Evolutionary conservation across 1,140 invertebrate species (phyloP), one percentile per base, ranked within the genome.

Genomic region (Leguminivora glycinivorella): DNA sequence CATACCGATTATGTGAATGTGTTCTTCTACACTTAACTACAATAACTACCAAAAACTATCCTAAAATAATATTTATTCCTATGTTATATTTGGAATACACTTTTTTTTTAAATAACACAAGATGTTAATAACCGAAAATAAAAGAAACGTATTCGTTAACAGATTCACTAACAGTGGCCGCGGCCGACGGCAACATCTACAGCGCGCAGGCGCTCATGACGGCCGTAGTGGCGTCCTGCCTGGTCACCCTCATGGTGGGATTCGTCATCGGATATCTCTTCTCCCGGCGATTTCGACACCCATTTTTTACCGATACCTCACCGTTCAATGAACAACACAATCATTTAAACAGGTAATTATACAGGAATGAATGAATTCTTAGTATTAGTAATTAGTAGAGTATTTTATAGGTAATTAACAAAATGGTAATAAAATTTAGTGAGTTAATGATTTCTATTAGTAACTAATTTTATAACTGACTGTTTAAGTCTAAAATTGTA

Each of bases 211-310:
- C 96, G 1, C 87, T 97, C 58, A 94, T 96, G 24, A 95, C 96
- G 58, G 96, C 96, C 4, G 94, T 97, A 10, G 94, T 95, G 22
- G 95, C 95, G 4, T 95, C 96, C 7, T 96, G 96, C 79, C 92
- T 97, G 56, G 94, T 95, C 58, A 96, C 96, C 1, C 92, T 97
- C 56, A 94, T 96, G 82, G 93, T 97, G 34, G 96, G 96, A 38
- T 97, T 97, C 85, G 94, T 96, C 47, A 95, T 95, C 68, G 96
- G 96, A 2, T 97, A 96, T 85, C 93, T 96, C 77, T 96, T 97
- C 85, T 96, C 96, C 7, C 94, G 95, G 73, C 92, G 95, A 87
- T 94, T 96, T 91, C 94, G 95, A 22, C 94, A 94, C 72, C 93
- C 94, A 40, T 93, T 94, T 72, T 95, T 95, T 79, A 94, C 94